Base-by-base conservation (phyloP, 2,797 vertebrate species). In the Saxicola maurus region DNA sequence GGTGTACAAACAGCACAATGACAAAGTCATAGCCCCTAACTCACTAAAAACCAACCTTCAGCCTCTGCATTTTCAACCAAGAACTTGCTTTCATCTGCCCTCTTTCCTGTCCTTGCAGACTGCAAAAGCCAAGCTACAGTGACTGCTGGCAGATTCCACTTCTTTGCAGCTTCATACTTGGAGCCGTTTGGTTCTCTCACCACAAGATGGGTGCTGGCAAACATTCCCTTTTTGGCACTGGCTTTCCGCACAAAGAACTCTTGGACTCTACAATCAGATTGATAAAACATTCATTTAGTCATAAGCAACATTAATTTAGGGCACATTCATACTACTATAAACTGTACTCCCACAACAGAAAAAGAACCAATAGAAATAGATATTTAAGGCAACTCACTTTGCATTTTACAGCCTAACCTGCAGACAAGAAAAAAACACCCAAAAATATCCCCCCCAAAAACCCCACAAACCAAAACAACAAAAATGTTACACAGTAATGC, bases 141-240 rank as follows among this genome's bases (percentile, higher is more conserved):
- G 73, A 99, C 98, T 1, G 99, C 98, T 4, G 99, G 99, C 40
- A 99, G 97, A 71, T 97, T 97, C 99, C 99, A 99, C 87, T 99
- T 99, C 96, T 98, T 98, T 0, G 99, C 98, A 45, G 99, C 99
- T 92, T 99, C 98, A 69, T 99, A 99, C 95, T 99, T 99, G 40
- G 98, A 99, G 86, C 99, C 99, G 1, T 97, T 97, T 0, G 98
- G 98, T 45, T 97, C 98, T 91, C 98, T 98, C 76, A 98, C 89
- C 66, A 99, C 97, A 67, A 99, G 97, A 76, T 99, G 99, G 60
- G 98, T 99, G 94, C 98, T 99, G 93, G 98, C 99, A 96, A 98
- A 69, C 99, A 99, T 98, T 72, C 97, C 98, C 92, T 99, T 99
- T 91, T 98, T 99, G 14, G 95, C 97, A 68, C 97, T 99, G 77